Conservation (phyloP, 2,797 vertebrate species). For the Lepus townsendii region DNA sequence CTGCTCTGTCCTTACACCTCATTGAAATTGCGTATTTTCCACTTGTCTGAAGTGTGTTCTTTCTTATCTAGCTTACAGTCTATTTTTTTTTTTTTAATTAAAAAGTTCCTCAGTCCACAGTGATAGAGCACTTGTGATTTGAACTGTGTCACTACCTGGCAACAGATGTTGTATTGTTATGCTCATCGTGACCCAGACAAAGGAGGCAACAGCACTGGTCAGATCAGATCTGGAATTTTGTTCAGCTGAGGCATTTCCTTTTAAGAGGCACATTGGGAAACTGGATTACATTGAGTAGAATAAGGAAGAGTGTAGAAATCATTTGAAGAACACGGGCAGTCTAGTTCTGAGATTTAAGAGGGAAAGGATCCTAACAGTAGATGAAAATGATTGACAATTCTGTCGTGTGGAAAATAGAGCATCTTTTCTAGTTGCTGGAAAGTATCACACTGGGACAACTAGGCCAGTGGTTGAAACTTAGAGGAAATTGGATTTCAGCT, state of each 20-base stretch:
- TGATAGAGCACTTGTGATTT: conserved; percentile 42
- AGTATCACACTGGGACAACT: conserved; percentile 20
- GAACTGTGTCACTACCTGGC: conserved; percentile 16
- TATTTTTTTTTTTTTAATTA: conserved; percentile 28
- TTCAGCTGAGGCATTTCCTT: conserved; percentile 44
- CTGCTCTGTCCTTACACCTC: not conserved
- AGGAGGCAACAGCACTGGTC: not conserved
- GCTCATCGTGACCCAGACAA: conserved; percentile 51
- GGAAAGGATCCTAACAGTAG: conserved; percentile 16
- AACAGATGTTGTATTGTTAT: not conserved
- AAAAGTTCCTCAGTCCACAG: conserved; percentile 22
- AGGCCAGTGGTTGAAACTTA: conserved; percentile 42
- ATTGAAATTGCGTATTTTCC: conserved; percentile 19
- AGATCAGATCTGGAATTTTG: conserved; percentile 63
- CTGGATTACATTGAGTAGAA: conserved; percentile 42
- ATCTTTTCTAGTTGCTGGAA: not conserved
- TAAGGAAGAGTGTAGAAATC: conserved; percentile 27
- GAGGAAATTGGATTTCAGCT: conserved; percentile 46
- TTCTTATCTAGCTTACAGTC: conserved; percentile 42
- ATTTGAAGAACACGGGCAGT: conserved; percentile 32
- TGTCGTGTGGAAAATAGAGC: not conserved
- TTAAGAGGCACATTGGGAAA: conserved; percentile 50
- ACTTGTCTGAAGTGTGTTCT: conserved; percentile 38
- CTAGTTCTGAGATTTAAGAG: conserved; percentile 63
- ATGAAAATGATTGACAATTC: conserved; percentile 50